Base-by-base conservation (phyloP, 2,797 vertebrate species). In the Enoplosus armatus region DNA sequence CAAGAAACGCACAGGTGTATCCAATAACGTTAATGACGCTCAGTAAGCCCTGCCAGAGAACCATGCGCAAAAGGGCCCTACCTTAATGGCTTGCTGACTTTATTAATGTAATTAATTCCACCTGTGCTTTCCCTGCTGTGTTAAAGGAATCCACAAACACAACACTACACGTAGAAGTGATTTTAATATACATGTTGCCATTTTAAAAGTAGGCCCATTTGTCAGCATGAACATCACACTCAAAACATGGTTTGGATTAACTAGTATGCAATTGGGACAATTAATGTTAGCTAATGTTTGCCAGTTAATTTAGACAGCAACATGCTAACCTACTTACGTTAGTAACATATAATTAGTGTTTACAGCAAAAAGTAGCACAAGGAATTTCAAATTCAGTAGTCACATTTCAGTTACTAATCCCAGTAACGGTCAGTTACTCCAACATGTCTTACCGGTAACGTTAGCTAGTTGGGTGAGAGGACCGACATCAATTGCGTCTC, bases 391-490 rank as follows among this genome's bases (percentile, higher is more conserved):
- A 37, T n/a, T 10, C 3, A 29, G 16, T 2, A 35, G 10, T 37
- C 6, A 55, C 10, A 20, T 24, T 33, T 16, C 24, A 29, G 14
- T 24, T 33, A 48, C 6, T 43, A 37, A 26, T 20, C 27, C 22
- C 22, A 24, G 5, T 24, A 10, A 10, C 10, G 2, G 24, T 12
- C 26, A 64, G 4, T 35, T 22, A n/a, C 37, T 24, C 4, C 6
- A 39, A 6, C 4, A 43, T 33, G 14, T 27, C 61, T 63, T 63
- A 74, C 61, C 39, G n/a, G n/a, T n/a, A n/a, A n/a, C n/a, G n/a
- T n/a, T n/a, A n/a, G n/a, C n/a, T n/a, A n/a, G 26, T n/a, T 24
- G 0, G 1, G 2, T 4, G n/a, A 22, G 5, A 35, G 37, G 14
- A 26, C 58, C 3, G 50, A 43, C 48, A 6, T 51, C 31, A 31